phyloP scores from a whole-genome alignment of 1,140 invertebrate genomes.

The Spodoptera frugiperda region DNA sequence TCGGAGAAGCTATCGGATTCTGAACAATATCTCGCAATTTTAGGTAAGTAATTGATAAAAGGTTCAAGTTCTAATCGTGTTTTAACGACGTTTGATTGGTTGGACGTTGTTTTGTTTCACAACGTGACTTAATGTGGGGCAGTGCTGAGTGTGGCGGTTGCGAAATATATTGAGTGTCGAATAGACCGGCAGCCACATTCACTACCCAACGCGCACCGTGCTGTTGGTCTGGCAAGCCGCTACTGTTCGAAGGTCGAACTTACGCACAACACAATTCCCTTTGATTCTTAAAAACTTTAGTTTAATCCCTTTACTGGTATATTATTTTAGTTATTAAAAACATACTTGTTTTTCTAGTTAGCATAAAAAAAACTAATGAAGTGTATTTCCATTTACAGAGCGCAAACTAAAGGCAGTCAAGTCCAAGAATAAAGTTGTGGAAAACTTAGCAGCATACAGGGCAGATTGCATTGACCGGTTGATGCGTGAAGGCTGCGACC shows the following conservation, averaged over 20 bases:
- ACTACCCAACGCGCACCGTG: conserved; percentile 4
- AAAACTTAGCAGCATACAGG: conserved; percentile 77
- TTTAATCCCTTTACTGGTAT: no score
- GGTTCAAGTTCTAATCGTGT: conserved; percentile 46
- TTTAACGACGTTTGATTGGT: conserved; percentile 45
- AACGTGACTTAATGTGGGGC: conserved; percentile 31
- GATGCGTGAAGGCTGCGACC: conserved; percentile 79
- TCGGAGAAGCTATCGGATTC: conserved; percentile 74
- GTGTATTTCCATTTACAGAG: conserved; percentile 66
- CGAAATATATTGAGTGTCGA: conserved; percentile 14
- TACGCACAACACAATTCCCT: neutral
- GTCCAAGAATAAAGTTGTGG: conserved; percentile 80
- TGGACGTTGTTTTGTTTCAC: conserved; percentile 7
- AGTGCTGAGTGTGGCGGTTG: conserved; percentile 9
- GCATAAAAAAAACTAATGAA: neutral
- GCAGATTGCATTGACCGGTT: conserved; percentile 79
- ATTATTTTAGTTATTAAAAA: neutral
- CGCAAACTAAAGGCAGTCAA: conserved; percentile 73
- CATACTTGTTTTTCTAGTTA: neutral
- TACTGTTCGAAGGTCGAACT: conserved; percentile 9
- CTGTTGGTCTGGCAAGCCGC: neutral
- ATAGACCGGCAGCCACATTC: conserved; percentile 2
- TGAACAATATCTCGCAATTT: conserved; percentile 76
- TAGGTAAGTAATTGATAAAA: conserved; percentile 74
- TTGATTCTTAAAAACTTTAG: neutral